These are phyloP conservation scores for Clarias gariepinus DNA, from an alignment of 2,113 vertebrate genomes.

Conservation along the genomic window DNA sequence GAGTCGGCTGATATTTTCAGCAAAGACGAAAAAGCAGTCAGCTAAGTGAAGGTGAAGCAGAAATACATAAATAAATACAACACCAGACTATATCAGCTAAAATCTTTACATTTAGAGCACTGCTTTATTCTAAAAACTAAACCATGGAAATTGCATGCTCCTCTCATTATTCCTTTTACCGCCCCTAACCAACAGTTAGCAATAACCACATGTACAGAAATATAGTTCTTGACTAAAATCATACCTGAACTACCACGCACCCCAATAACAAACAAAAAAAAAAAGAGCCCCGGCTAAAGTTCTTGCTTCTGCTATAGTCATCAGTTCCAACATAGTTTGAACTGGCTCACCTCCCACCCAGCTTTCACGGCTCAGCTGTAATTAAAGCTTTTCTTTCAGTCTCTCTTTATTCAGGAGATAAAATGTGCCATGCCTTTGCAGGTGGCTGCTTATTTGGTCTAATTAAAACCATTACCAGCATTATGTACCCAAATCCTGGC, in stretches of 20 bases:
- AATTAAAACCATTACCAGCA: constrained; percentile 23
- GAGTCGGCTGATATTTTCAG: constrained; percentile 16
- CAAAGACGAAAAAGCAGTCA: background rate
- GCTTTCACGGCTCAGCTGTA: constrained; percentile 23
- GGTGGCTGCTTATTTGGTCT: constrained; percentile 24
- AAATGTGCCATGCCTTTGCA: constrained; percentile 34
- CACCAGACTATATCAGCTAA: background rate
- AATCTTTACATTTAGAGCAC: background rate
- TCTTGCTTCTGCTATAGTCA: constrained; percentile 4
- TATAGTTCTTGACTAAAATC: background rate
- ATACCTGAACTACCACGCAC: background rate
- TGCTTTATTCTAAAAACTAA: background rate
- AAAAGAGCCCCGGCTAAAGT: background rate
- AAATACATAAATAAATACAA: background rate
- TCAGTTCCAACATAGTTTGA: background rate
- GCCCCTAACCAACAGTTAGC: background rate
- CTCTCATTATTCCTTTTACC: background rate
- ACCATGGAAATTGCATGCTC: background rate
- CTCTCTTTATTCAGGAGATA: background rate
- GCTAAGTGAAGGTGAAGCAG: background rate
- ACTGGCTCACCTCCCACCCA: background rate
- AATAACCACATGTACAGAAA: background rate
- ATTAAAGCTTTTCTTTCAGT: background rate
- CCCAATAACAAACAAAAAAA: background rate
- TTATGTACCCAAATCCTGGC: constrained; percentile 16